phyloP scores from a whole-genome alignment of 2,113 vertebrate species.

The Myotis lucifugus region DNA sequence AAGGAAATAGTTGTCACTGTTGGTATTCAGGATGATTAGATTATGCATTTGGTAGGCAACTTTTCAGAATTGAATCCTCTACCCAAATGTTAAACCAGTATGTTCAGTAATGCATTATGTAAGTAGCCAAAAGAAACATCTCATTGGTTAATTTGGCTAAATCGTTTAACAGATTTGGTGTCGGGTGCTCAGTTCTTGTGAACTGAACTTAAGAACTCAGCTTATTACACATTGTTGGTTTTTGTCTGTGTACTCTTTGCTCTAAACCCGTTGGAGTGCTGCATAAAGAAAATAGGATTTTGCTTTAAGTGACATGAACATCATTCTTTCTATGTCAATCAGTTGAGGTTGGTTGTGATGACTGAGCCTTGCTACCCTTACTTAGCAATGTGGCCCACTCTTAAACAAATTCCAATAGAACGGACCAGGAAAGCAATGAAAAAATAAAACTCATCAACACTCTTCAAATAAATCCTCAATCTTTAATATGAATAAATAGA shows the following conservation, averaged over 20 bases:
- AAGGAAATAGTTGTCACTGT: not conserved
- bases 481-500: not conserved
- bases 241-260: not conserved
- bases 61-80: slow-evolving; percentile 25
- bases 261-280: not conserved
- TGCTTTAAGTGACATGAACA: not conserved
- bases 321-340: not conserved
- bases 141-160: not conserved
- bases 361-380: not conserved
- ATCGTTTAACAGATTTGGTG: not conserved
- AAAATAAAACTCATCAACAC: not conserved
- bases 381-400: not conserved
- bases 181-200: not conserved
- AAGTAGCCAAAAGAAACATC: not conserved
- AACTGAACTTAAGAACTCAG: not conserved
- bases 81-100: slow-evolving; percentile 25
- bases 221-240: not conserved
- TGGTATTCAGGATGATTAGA: not conserved
- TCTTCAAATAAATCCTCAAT: not conserved
- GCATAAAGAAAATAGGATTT: not conserved
- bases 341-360: not conserved
- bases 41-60: not conserved
- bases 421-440: not conserved
- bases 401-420: not conserved
- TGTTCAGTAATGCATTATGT: not conserved